phyloP scores from a whole-genome alignment of 1,140 invertebrate genomes.

The Penaeus japonicus region DNA sequence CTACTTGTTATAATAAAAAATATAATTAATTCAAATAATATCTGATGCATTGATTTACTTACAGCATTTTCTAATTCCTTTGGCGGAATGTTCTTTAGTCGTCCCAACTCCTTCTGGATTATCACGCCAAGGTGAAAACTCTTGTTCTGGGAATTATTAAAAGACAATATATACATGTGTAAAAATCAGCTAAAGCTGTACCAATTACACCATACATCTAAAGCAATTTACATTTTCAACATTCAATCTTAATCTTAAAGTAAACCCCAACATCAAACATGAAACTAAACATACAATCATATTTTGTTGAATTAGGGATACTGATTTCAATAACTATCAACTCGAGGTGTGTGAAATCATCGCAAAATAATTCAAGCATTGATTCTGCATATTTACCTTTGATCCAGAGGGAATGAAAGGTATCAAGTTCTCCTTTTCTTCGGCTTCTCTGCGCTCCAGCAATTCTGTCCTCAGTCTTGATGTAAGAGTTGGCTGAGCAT shows the following conservation, averaged over 20 bases:
- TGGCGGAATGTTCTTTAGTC: background rate
- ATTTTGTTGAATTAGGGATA: background rate
- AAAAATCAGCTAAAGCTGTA: background rate
- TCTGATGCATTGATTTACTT: too few species aligned
- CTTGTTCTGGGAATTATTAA: background rate
- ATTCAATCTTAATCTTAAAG: background rate
- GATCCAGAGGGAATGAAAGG: conserved; percentile 1
- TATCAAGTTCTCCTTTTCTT: background rate
- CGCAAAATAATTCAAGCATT: background rate
- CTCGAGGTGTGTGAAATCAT: too few species aligned
- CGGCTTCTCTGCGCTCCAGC: background rate
- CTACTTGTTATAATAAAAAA: too few species aligned
- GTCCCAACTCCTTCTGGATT: conserved; percentile 25
- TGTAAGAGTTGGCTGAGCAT: background rate
- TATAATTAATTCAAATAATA: too few species aligned
- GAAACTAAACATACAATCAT: background rate
- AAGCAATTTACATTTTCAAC: background rate
- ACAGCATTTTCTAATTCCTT: too few species aligned
- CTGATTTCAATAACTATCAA: background rate
- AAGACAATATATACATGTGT: background rate
- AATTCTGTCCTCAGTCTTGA: background rate
- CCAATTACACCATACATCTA: background rate
- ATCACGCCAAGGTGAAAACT: conserved; percentile 26
- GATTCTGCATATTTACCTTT: background rate
- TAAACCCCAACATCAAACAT: background rate